Conservation (phyloP, 2,113 vertebrate genomes). For the human (Homo sapiens) region DNA sequence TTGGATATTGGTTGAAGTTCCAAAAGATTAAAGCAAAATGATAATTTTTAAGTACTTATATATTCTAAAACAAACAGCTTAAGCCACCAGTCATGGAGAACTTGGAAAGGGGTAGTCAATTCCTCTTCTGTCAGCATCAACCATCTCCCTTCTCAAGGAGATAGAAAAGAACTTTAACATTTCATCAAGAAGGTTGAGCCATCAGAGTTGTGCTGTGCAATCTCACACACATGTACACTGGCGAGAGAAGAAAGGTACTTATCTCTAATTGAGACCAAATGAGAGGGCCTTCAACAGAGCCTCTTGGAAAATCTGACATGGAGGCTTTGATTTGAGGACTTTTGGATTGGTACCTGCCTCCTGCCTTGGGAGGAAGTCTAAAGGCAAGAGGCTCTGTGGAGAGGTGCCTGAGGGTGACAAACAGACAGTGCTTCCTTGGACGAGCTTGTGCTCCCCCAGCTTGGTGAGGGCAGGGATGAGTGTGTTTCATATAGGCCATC, state of each 20-base stretch:
- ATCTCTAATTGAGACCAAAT: not conserved
- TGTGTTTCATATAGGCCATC: not conserved
- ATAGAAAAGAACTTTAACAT: not conserved
- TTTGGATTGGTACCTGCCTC: not conserved
- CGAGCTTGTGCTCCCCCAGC: no score
- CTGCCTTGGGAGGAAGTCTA: not conserved
- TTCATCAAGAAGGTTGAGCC: not conserved
- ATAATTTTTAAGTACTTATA: not conserved
- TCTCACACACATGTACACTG: accelerated
- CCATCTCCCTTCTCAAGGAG: not conserved
- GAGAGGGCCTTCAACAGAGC: not conserved
- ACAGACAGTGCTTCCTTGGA: not conserved
- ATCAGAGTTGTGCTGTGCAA: not conserved
- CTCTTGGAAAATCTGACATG: not conserved
- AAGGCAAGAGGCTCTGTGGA: not conserved
- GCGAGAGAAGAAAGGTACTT: not conserved
- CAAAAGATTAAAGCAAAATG: not conserved
- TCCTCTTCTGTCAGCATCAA: not conserved
- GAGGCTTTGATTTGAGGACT: not conserved
- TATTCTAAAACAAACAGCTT: not conserved
- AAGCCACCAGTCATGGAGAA: not conserved
- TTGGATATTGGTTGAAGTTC: not conserved
- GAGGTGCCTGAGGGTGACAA: not conserved
- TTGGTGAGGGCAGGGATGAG: not conserved
- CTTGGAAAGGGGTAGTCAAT: not conserved